phyloP scores from a whole-genome alignment of 2,888 invertebrate genomes.

The Tiphia femorata region DNA sequence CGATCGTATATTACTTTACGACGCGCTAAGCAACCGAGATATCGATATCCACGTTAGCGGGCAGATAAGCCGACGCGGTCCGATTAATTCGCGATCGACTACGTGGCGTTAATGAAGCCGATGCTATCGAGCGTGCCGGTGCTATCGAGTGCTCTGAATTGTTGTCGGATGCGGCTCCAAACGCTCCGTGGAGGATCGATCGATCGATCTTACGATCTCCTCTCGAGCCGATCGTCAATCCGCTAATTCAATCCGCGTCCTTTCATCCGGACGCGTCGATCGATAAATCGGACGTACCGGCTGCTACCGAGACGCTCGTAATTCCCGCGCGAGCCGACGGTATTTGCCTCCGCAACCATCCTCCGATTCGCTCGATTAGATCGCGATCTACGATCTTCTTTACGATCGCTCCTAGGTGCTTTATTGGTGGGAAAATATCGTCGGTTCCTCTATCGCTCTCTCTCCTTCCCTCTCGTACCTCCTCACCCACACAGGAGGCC shows the following conservation, averaged over 20 bases:
- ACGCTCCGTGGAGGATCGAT: not conserved
- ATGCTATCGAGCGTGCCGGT: too few relatives aligned
- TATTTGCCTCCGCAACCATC: conserved; percentile 4
- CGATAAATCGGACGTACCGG: conserved; percentile 17
- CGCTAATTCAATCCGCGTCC: conserved; percentile 9
- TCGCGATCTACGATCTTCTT: conserved; percentile 24
- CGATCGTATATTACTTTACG: too few relatives aligned
- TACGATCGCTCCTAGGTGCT: conserved; percentile 5
- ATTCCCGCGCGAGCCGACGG: not conserved
- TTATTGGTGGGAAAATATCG: conserved; percentile 11
- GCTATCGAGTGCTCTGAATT: too few relatives aligned
- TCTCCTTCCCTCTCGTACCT: too few relatives aligned
- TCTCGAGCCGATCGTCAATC: too few relatives aligned
- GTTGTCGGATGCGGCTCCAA: too few relatives aligned
- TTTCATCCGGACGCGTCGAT: conserved; percentile 4
- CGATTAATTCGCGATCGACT: too few relatives aligned
- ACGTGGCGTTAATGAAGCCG: too few relatives aligned
- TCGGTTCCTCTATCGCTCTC: conserved; percentile 2
- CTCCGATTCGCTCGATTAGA: conserved; percentile 18
- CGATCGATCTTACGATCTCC: not conserved
- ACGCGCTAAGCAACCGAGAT: too few relatives aligned
- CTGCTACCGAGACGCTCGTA: conserved; percentile 7
- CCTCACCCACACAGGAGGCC: not conserved
- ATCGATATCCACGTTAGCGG: too few relatives aligned
- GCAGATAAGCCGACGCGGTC: too few relatives aligned